Conservation (phyloP, 2,113 vertebrate species). For the Oxygymnocypris stewartii region DNA sequence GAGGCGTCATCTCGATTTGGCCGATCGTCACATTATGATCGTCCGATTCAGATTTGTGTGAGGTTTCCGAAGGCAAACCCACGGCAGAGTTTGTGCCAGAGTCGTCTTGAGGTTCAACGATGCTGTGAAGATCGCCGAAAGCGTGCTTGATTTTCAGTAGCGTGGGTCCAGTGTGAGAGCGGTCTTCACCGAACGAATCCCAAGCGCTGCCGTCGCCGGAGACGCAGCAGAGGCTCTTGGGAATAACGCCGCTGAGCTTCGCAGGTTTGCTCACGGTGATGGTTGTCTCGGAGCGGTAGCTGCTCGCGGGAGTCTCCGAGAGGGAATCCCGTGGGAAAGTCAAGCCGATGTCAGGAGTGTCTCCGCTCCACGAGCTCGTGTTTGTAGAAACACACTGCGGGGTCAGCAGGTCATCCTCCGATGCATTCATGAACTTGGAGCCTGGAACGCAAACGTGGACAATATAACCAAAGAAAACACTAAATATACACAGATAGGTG, state of each 20-base stretch:
- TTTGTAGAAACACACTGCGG: conserved; percentile 65
- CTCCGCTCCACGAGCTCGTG: conserved; percentile 77
- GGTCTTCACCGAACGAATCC: conserved; percentile 61
- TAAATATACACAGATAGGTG: background rate
- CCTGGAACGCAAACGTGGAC: conserved; percentile 69
- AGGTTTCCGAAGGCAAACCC: background rate
- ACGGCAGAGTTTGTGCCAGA: background rate
- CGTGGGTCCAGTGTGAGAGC: conserved; percentile 67
- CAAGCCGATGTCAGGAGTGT: conserved; percentile 64
- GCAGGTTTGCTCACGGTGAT: conserved; percentile 67
- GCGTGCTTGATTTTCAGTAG: conserved; percentile 75
- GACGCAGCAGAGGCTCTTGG: conserved; percentile 64
- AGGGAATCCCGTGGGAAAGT: conserved; percentile 59
- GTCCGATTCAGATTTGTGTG: background rate
- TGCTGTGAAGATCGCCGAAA: conserved; percentile 70
- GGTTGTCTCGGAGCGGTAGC: conserved; percentile 72
- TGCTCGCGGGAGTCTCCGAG: conserved; percentile 68
- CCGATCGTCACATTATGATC: conserved; percentile 66
- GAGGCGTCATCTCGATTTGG: conserved; percentile 70
- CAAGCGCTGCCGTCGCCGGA: conserved; percentile 56
- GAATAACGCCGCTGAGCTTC: conserved; percentile 46
- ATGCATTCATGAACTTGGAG: conserved; percentile 84
- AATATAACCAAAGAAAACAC: background rate
- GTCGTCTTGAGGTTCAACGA: conserved; percentile 41
- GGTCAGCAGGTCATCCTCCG: conserved; percentile 87